Evolutionary conservation across 2,113 vertebrate genomes (phyloP), one percentile per base, ranked within the genome.

Genomic region (Puffinus mauretanicus): DNA sequence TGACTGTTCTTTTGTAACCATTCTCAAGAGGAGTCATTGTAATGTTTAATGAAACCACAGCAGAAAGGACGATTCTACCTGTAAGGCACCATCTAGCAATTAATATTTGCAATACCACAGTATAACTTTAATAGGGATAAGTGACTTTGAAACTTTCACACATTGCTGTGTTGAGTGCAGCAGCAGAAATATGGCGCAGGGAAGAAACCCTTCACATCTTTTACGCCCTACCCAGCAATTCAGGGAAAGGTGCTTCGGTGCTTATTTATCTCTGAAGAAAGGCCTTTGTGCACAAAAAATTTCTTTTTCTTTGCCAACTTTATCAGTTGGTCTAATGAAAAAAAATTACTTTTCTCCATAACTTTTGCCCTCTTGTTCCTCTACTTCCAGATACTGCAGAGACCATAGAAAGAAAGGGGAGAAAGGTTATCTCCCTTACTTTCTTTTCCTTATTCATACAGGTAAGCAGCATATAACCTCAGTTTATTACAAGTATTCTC

Each of bases 181-280:
- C 32, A 73, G 78, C 29, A 90, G 62, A 86, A 93, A 79, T 17
- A 72, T 11, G 11, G 21, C 57, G 15, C 27, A 49, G 24, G 46
- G 40, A 92, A 88, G 75, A 69, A 95, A 26, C 24, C 27, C 34
- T 86, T 82, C 44, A 61, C 11, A 18, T 82, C 47, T 40, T 75
- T 76, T 88, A 82, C 8, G 11, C 44, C 62, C 58, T 57, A 40
- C 65, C 18, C 18, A 88, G 66, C 21, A 61, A 49, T 86, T 82
- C 58, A 69, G 18, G 44, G 49, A 77, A 94, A 93, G 36, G 30
- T 17, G n/a, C 34, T 85, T 90, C 1, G 0, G 15, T 72, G 36
- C 34, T 93, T 92, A 62, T 83, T 88, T 94, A 49, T 90, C 51
- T 77, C 67, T n/a, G 20, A 90, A 75, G 40, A 90, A 92, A 83